Base-by-base conservation (phyloP, 2,797 vertebrate genomes). In the Glyptemys insculpta region DNA sequence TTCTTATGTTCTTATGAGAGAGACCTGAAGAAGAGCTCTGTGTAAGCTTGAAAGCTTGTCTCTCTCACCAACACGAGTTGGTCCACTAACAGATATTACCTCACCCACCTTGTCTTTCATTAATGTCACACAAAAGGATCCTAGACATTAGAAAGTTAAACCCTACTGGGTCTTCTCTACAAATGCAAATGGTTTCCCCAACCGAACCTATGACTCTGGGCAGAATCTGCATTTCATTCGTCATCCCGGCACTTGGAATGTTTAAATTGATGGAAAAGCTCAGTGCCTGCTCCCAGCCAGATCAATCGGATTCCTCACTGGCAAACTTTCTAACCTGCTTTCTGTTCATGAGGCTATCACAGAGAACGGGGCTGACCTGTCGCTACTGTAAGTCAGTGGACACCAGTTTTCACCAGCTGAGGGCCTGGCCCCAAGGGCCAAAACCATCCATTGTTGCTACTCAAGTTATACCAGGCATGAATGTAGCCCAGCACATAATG, bases 361-460 rank as follows among this genome's bases (percentile, higher is more conserved):
- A 25, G 23, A 74, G 14, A 10, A 65, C 8, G 34, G 62, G 62
- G 34, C 14, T 16, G 5, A n/a, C 31, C 41, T 21, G 8, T 10
- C 47, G 11, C 34, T 1, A 6, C 2, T 3, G 14, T 78, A 89
- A 68, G 72, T 34, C 49, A 56, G 3, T 0, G 44, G 0, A 47
- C 0, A 0, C 84, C 54, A 85, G 59, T 19, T 18, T 41, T 81
- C 0, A 2, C 6, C 65, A 37, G 23, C 62, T 2, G 0, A 1
- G 0, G 0, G 34, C 18, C 44, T 0, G 0, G 41, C 3, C 25
- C 14, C 4, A 7, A 9, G 41, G 79, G n/a, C 19, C 52, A 29
- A 25, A 49, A 47, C 4, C 56, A 12, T 11, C 1, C 15, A 0
- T 0, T 81, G 54, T 52, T 90, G 65, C 86, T 8, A 76, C 56